Evolutionary conservation across 2,113 vertebrate genomes (phyloP).

Genomic region (Porphyrio hochstetteri): DNA sequence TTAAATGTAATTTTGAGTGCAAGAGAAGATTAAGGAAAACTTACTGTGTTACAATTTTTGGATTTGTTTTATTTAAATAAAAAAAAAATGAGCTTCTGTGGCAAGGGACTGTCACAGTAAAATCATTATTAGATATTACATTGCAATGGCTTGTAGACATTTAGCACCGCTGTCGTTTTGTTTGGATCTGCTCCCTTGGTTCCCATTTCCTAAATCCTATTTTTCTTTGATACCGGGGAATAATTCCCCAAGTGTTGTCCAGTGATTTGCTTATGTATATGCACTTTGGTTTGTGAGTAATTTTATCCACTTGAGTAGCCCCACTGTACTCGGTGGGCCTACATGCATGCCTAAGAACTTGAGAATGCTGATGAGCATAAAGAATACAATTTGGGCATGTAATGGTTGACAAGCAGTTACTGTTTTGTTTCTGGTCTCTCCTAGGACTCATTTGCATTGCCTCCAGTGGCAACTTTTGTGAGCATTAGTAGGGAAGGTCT

Average conservation of each 20-base stretch:
- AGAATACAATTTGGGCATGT: slow-evolving; percentile 60
- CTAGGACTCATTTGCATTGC: slow-evolving; percentile 62
- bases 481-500: slow-evolving; percentile 30
- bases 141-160: neutral
- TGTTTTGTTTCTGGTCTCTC: slow-evolving; percentile 64
- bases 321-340: slow-evolving; percentile 34
- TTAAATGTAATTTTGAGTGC: neutral
- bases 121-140: neutral
- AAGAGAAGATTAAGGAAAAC: neutral
- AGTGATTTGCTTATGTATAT: slow-evolving; percentile 47
- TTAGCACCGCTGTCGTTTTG: slow-evolving; percentile 13
- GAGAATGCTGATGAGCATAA: slow-evolving; percentile 57
- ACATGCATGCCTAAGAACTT: slow-evolving; percentile 51
- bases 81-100: neutral
- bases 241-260: slow-evolving; percentile 36
- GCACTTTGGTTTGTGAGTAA: slow-evolving; percentile 39
- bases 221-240: slow-evolving; percentile 23
- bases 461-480: slow-evolving; percentile 53
- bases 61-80: neutral
- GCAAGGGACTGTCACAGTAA: neutral
- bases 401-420: slow-evolving; percentile 58
- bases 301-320: slow-evolving; percentile 60
- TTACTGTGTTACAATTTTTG: neutral
- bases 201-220: slow-evolving; percentile 58
- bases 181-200: slow-evolving; percentile 41